Conservation (phyloP, 30 jellyfish, hydroid and myxozoan genomes). For the Hydractinia symbiolongicarpus region DNA sequence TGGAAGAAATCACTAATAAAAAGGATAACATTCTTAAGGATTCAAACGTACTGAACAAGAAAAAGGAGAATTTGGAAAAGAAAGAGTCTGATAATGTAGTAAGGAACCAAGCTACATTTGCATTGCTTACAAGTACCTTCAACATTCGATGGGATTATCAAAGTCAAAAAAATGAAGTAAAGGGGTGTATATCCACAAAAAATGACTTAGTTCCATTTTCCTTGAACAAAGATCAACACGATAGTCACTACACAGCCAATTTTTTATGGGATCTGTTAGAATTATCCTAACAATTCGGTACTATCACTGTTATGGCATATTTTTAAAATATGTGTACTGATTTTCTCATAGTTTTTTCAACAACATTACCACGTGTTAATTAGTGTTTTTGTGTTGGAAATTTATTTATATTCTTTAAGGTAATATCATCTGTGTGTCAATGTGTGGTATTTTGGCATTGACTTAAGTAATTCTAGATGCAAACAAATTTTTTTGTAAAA, state of each 20-base stretch:
- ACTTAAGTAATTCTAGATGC: no score
- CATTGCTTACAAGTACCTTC: constrained; percentile 36
- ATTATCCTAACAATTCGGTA: constrained; percentile 10
- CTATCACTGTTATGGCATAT: no score
- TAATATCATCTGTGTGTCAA: not conserved
- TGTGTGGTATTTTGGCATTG: not conserved
- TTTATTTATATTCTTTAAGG: not conserved
- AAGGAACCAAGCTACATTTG: constrained; percentile 35
- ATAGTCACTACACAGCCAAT: constrained; percentile 35
- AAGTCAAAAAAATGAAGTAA: constrained; percentile 45
- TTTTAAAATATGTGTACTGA: not conserved
- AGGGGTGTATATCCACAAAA: constrained; percentile 53
- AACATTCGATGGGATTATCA: constrained; percentile 72
- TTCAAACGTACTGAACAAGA: constrained; percentile 12
- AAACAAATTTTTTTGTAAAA: no score
- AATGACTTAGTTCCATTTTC: constrained; percentile 61
- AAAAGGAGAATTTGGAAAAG: constrained; percentile 22
- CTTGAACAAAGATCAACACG: constrained; percentile 36
- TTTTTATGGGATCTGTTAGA: constrained; percentile 75
- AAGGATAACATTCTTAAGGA: constrained; percentile 8
- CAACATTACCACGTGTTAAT: no score
- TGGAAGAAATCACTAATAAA: constrained; percentile 18
- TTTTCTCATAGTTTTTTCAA: not conserved
- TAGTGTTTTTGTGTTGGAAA: no score
- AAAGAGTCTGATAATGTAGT: constrained; percentile 20